Evolutionary conservation across 1,140 invertebrate species (phyloP), one percentile per base, ranked within the genome.

Genomic region (Lethocerus indicus): DNA sequence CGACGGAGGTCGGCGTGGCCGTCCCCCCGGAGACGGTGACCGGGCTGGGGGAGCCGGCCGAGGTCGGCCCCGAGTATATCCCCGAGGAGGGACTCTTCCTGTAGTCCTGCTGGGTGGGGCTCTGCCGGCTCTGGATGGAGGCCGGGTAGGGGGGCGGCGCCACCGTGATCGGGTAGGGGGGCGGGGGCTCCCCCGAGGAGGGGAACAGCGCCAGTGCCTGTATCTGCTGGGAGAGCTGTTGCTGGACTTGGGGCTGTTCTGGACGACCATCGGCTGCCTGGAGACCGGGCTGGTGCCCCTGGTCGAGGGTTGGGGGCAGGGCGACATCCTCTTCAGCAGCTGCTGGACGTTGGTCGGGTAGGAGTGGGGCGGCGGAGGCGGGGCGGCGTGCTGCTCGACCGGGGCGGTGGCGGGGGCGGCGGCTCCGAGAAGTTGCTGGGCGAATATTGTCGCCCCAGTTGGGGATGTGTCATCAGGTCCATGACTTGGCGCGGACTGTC

Each of bases 141-240:
- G 78, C 79, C 2, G 81, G 81, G 60, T 90, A 89, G 2, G 84
- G 84, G 1, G 87, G 86, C 3, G 79, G 75, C 1, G 85, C 83
- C 4, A 83, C 81, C 21, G 70, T 73, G 43, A 84, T 70, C 0
- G 83, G 82, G 62, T 83, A 83, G 0, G 81, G 81, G 3, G 86
- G 85, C 3, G 86, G 85, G 1, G 81, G 77, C 66, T 21, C 60
- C 63, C 35, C 59, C 63, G 41, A 64, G 64, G 29, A 54, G 29
- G 54, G 53, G 49, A 74, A 73, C 49, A 89, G 72, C 60, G 73
- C 83, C n/a, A 89, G 65, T 4, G 83, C 83, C 63, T 89, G 87
- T 63, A 88, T 83, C 61, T 88, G 84, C 59, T 91, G 86, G 14
- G 77, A 72, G 18, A 90, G 65, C 61, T 90, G 87, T 57, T 87